These are phyloP conservation scores for Psettodes erumei DNA, from an alignment of 2,113 vertebrate species.

Conservation along the genomic window DNA sequence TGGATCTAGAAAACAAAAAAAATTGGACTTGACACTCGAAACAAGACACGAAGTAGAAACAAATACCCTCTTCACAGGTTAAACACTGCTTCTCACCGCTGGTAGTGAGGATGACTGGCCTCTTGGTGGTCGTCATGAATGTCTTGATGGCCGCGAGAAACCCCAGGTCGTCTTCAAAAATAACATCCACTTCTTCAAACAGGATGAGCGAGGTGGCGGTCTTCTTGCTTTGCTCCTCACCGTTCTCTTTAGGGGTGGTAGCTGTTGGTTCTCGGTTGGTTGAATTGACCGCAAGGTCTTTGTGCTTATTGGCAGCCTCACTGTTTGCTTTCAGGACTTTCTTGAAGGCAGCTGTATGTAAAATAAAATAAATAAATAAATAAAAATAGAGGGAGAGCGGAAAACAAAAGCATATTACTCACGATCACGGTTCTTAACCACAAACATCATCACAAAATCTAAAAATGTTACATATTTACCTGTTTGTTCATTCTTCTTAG, in stretches of 20 bases:
- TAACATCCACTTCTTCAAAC: constrained; percentile 98
- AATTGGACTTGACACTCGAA: constrained; percentile 2
- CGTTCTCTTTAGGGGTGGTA: constrained; percentile 53
- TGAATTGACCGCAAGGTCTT: constrained; percentile 40
- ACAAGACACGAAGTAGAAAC: neutral
- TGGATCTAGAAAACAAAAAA: constrained; percentile 84
- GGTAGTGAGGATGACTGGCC: constrained; percentile 95
- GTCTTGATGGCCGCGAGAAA: constrained; percentile 96
- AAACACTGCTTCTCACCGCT: constrained; percentile 85
- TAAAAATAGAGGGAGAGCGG: neutral
- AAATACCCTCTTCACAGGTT: neutral
- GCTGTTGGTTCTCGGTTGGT: too few species aligned
- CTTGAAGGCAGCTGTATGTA: constrained; percentile 63
- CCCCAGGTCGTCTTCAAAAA: constrained; percentile 96
- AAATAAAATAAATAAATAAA: too few species aligned
- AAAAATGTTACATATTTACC: constrained; percentile 47
- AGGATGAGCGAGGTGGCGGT: constrained; percentile 95
- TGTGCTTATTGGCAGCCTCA: constrained; percentile 30
- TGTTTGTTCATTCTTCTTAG: constrained; percentile 57
- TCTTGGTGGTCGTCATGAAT: constrained; percentile 97
- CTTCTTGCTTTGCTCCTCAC: constrained; percentile 88
- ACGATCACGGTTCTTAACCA: neutral
- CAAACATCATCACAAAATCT: neutral
- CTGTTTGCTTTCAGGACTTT: constrained; percentile 48
- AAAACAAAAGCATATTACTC: neutral